Conservation (phyloP, 2,797 vertebrate genomes). For the Sebastolobus alascanus region DNA sequence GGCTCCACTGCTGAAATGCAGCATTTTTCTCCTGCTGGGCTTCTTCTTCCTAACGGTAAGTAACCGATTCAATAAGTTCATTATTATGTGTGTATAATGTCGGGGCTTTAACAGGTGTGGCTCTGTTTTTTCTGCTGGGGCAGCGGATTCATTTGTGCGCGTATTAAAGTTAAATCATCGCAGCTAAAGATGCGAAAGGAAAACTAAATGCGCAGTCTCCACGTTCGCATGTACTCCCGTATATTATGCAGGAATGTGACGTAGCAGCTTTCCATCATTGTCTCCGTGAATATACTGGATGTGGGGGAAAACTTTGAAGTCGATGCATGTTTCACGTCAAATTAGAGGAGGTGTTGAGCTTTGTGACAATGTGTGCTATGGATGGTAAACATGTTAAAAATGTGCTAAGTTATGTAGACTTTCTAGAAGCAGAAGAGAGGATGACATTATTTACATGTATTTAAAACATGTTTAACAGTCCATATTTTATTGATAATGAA, state of each 20-base stretch:
- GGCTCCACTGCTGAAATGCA: conserved; percentile 41
- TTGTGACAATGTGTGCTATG: neutral
- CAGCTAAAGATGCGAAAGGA: neutral
- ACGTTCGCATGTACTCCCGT: neutral
- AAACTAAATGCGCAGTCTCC: conserved; percentile 3
- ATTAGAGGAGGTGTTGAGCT: neutral
- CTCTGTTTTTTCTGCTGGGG: neutral
- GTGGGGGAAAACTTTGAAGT: neutral
- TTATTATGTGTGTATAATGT: neutral
- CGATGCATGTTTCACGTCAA: neutral
- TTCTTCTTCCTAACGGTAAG: conserved; percentile 64
- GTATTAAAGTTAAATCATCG: neutral
- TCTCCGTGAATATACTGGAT: neutral
- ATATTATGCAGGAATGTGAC: neutral
- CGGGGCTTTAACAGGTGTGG: conserved; percentile 62
- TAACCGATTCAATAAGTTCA: neutral
- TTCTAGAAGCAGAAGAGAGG: neutral
- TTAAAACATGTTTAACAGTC: neutral
- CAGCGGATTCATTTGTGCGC: rapidly evolving
- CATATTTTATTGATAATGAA: neutral
- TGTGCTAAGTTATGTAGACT: neutral
- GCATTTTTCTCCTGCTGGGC: conserved; percentile 39
- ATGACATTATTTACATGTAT: neutral
- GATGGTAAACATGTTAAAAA: no score
- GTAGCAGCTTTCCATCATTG: neutral